Evolutionary conservation across 2,888 invertebrate genomes (phyloP), one percentile per base, ranked within the genome.

Genomic region (Pollenia amentaria): DNA sequence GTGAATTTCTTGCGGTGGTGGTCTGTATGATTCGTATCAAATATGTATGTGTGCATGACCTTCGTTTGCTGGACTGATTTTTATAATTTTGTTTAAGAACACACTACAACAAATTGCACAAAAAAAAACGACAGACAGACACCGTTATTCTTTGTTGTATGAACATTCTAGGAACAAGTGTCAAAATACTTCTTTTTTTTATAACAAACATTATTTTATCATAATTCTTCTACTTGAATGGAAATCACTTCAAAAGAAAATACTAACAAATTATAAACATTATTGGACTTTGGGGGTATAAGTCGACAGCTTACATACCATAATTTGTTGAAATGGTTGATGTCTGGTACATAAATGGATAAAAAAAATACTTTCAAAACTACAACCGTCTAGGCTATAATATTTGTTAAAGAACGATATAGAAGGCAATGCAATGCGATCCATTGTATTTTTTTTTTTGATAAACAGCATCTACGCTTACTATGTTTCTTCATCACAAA

Each of bases 131-230:
- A 64, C 29, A 51, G 48, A 64, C 16, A 51, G 21, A 38, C 10
- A 73, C 81, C 81, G 77, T 85, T 82, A 85, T 82, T 64, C 64
- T 70, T 67, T 75, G 42, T 81, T 60, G 40, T 67, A 42, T 57
- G 21, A 55, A 69, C 62, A 85, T 85, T 85, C 82, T 69, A 64
- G 21, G 85, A 82, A 85, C 77, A 82, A 85, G 82, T 82, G 85
- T 78, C 69, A 82, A 60, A 85, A 82, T 85, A 78, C 78, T 75
- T 75, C 9, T 73, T 62, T 14, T 67, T 53, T 72, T 67, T 72
- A 40, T 21, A 65, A 18, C 18, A 53, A 69, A 6, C 7, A 40
- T 29, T 8, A 40, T 60, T 46, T 51, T 16, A 53, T 64, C 12
- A 38, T 44, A 42, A 40, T 53, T 65, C 21, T 65, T 57, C 29